Evolutionary conservation across 2,797 vertebrate genomes (phyloP), one percentile per base, ranked within the genome.

Genomic region (Urosaurus nigricauda): DNA sequence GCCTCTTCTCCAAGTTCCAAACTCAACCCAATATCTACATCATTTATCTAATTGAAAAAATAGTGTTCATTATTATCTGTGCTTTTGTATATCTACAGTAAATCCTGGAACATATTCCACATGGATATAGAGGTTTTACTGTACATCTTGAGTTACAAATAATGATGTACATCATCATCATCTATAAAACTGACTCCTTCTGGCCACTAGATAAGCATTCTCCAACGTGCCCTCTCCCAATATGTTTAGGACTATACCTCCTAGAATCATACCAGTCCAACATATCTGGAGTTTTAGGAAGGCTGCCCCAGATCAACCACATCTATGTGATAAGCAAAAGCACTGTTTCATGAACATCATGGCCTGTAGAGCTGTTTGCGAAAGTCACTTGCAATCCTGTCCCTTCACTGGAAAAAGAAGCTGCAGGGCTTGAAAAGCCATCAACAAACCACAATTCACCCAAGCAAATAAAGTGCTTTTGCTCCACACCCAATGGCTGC

Each of bases 401-500:
- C 77, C 77, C 79, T 65, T 89, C 60, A 81, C 12, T 73, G 21
- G 47, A 47, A 77, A 43, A 82, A 86, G 47, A 85, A 80, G 73
- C 56, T 74, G 68, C 86, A 47, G 63, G 53, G 79, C 51, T 87
- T 87, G 29, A 29, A 79, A n/a, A 37, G 51, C 40, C n/a, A 83
- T 77, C 79, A 82, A 75, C 87, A 88, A 89, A 77, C 79, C 60
- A 83, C 71, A 89, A 86, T 47, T 83, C 88, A 86, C 60, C 47
- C 43, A 43, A n/a, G 35, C 60, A 89, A 86, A 89, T 89, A 83
- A 77, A 83, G 79, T 58, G 35, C 79, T 83, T 58, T 60, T 83
- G 79, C 60, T 58, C 73, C 80, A 86, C 29, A 40, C 60, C 51
- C 73, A 68, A 51, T 3, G 60, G 35, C 35, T n/a, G 84, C 71